Conservation (phyloP, 1,140 invertebrate genomes). For the Acromyrmex charruanus region DNA sequence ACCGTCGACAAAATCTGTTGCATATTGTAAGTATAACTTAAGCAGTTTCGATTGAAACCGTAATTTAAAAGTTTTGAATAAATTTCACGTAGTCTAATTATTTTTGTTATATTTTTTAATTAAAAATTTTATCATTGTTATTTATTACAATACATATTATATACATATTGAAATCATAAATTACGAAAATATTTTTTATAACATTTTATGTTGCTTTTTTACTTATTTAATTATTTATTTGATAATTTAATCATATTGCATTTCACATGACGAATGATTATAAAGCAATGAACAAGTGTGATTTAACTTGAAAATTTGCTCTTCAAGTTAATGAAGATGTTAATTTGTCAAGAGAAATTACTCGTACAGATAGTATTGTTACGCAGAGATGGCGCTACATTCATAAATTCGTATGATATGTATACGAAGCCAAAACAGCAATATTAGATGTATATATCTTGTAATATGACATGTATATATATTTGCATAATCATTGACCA, state of each 20-base stretch:
- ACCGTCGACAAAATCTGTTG: constrained; percentile 16
- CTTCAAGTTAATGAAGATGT: constrained; percentile 5
- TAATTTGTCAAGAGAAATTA: constrained; percentile 17
- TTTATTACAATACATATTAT: background rate
- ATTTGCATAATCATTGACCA: constrained; percentile 55
- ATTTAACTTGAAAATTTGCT: constrained; percentile 19
- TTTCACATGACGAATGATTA: background rate
- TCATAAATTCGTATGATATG: constrained; percentile 53
- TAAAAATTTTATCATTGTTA: background rate
- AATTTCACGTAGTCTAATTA: background rate
- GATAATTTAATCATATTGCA: background rate
- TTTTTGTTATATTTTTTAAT: background rate
- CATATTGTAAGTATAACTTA: constrained; percentile 9
- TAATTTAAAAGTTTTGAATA: background rate
- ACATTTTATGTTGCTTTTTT: background rate
- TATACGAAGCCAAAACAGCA: constrained; percentile 80
- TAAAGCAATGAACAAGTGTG: constrained; percentile 16
- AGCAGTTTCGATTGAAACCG: constrained; percentile 10
- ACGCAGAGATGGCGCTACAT: constrained; percentile 63
- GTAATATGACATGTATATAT: constrained; percentile 82
- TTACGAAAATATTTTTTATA: constrained; percentile 8
- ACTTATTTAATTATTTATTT: background rate
- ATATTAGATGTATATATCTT: constrained; percentile 85
- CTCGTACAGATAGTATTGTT: constrained; percentile 57
- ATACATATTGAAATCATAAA: background rate